Evolutionary conservation across 1,140 invertebrate genomes (phyloP).

Genomic region (Bombus pyrosoma): DNA sequence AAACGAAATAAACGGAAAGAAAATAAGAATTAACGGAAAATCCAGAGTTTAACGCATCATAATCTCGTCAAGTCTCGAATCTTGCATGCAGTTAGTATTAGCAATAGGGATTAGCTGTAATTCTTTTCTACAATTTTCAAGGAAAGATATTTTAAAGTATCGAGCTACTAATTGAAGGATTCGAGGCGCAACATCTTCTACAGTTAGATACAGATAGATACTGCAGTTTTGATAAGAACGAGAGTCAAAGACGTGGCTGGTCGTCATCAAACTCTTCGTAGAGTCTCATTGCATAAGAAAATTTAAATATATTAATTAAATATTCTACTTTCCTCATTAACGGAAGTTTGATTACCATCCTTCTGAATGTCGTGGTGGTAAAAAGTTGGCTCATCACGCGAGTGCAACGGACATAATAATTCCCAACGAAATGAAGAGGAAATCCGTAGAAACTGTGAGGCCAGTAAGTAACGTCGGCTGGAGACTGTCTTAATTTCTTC

Average conservation of each 20-base stretch:
- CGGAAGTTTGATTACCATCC: conserved; percentile 62
- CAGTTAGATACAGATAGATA: background rate
- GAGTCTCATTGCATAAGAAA: background rate
- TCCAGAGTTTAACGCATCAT: too few species aligned
- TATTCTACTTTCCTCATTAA: conserved; percentile 54
- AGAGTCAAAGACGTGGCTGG: background rate
- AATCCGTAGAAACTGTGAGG: conserved; percentile 49
- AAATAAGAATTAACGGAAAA: too few species aligned
- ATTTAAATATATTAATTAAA: conserved; percentile 31
- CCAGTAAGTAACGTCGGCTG: conserved; percentile 55
- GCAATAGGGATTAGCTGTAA: too few species aligned
- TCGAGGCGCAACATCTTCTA: too few species aligned
- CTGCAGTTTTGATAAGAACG: background rate
- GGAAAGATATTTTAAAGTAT: too few species aligned
- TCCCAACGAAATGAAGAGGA: conserved; percentile 58
- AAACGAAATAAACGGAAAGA: too few species aligned
- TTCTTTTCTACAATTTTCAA: too few species aligned
- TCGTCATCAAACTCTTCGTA: background rate
- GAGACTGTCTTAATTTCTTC: conserved; percentile 67
- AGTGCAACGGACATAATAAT: conserved; percentile 66
- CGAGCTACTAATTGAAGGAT: background rate
- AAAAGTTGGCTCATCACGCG: conserved; percentile 58
- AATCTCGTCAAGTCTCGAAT: too few species aligned
- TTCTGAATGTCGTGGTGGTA: background rate
- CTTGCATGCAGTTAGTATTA: too few species aligned